phyloP scores from a whole-genome alignment of 2,797 vertebrate genomes.

The Selene dorsalis region DNA sequence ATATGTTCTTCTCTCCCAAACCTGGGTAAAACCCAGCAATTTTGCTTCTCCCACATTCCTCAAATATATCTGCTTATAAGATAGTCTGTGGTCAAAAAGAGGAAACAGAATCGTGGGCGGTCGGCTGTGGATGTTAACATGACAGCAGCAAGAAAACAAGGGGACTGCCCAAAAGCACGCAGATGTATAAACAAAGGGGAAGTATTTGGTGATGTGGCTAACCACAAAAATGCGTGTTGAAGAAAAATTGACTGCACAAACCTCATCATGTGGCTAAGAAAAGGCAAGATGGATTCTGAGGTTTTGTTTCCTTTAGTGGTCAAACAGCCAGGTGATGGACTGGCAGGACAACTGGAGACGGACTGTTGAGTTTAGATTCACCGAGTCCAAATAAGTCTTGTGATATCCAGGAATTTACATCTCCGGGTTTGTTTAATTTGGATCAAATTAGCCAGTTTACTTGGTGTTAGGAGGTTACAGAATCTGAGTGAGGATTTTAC shows the following conservation, averaged over 20 bases:
- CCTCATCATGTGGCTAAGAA: neutral
- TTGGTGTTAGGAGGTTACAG: neutral
- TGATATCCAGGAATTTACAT: neutral
- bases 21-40: neutral
- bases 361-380: neutral
- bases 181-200: slow-evolving; percentile 17
- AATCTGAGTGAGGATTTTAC: too few relatives aligned
- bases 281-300: neutral
- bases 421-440: neutral
- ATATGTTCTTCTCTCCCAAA: too few relatives aligned
- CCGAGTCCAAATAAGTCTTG: neutral
- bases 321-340: neutral
- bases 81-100: neutral
- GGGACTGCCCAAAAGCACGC: slow-evolving; percentile 1
- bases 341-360: neutral
- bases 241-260: neutral
- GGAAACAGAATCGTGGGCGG: neutral
- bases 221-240: too few relatives aligned
- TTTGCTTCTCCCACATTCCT: neutral
- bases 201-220: neutral
- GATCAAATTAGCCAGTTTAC: neutral
- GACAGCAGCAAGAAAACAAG: neutral
- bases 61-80: neutral
- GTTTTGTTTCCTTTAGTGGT: too few relatives aligned
- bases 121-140: neutral